Percentiles rank a stretch among this genome's conserved stretches.
These are phyloP conservation scores for Gila orcuttii DNA, from an alignment of 2,113 vertebrate species.

Conservation along the genomic window DNA sequence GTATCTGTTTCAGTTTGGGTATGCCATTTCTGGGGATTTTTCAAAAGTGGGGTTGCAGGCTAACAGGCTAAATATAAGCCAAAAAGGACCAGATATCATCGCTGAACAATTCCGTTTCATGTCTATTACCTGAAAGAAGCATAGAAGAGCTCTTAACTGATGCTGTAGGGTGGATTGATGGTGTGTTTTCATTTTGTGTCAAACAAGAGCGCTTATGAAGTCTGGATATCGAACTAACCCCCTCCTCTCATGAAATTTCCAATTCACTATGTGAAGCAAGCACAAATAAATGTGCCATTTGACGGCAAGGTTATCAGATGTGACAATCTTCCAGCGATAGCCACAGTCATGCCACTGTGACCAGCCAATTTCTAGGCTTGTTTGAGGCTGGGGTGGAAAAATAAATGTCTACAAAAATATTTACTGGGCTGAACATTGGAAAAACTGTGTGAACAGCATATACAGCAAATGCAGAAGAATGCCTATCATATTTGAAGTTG, in stretches of 20 bases:
- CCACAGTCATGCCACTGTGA: conserved; percentile 36
- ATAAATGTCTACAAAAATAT: conserved; percentile 53
- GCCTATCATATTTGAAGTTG: not conserved
- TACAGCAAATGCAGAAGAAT: conserved; percentile 17
- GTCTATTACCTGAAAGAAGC: not conserved
- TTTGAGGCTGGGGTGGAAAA: conserved; percentile 45
- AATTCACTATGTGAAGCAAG: conserved; percentile 35
- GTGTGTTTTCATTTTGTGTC: not conserved
- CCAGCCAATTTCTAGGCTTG: conserved; percentile 48
- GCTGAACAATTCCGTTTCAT: not conserved
- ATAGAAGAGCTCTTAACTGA: not conserved
- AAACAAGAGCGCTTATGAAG: not conserved
- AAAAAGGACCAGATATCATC: not conserved
- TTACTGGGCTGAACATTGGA: conserved; percentile 41
- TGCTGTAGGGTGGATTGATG: not conserved
- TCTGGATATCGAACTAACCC: not conserved
- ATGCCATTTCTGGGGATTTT: too few relatives aligned
- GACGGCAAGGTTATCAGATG: conserved; percentile 41
- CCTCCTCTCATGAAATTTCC: conserved; percentile 19
- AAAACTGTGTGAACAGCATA: conserved; percentile 1
- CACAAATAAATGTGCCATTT: conserved; percentile 53
- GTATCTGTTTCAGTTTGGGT: too few relatives aligned
- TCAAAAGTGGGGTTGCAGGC: too few relatives aligned
- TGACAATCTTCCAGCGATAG: conserved; percentile 46
- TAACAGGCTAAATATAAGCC: not conserved